Conservation (phyloP, 2,113 vertebrate genomes). For the Elaphurus davidianus region DNA sequence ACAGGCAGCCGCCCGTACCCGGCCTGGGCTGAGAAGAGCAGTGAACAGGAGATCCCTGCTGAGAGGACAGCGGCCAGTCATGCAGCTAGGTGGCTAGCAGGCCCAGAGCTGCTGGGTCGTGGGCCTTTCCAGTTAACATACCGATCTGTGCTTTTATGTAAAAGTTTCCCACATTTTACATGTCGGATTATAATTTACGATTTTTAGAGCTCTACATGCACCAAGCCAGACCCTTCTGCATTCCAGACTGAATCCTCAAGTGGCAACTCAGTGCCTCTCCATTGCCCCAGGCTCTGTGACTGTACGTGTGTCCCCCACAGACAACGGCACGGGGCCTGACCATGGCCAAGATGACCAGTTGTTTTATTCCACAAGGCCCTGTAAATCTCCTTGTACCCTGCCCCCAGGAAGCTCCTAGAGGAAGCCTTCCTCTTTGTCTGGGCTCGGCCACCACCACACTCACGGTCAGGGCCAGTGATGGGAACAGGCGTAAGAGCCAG, state of each 20-base stretch:
- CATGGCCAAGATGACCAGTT: background rate
- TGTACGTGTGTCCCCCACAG: accelerated
- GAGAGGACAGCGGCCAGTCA: accelerated
- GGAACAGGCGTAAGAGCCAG: background rate
- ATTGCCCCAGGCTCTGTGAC: background rate
- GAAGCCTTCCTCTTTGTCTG: background rate
- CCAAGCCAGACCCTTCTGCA: background rate
- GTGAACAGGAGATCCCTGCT: no score
- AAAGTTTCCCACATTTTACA: background rate
- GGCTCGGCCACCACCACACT: no score
- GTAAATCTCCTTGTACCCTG: background rate
- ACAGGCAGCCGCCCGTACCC: background rate
- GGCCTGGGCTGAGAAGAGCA: no score
- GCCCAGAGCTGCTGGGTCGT: background rate
- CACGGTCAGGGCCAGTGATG: background rate
- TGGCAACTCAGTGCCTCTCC: background rate
- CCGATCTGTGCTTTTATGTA: background rate
- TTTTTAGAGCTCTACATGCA: background rate
- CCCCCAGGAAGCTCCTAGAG: background rate
- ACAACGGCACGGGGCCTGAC: background rate
- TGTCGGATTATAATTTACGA: background rate
- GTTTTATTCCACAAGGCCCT: background rate
- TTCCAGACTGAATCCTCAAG: background rate
- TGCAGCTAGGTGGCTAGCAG: background rate
- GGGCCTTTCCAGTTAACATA: background rate